Percentiles rank a stretch among this genome's conserved stretches.
Conservation (phyloP, 2,113 vertebrate species). For the Tragelaphus buxtoni region DNA sequence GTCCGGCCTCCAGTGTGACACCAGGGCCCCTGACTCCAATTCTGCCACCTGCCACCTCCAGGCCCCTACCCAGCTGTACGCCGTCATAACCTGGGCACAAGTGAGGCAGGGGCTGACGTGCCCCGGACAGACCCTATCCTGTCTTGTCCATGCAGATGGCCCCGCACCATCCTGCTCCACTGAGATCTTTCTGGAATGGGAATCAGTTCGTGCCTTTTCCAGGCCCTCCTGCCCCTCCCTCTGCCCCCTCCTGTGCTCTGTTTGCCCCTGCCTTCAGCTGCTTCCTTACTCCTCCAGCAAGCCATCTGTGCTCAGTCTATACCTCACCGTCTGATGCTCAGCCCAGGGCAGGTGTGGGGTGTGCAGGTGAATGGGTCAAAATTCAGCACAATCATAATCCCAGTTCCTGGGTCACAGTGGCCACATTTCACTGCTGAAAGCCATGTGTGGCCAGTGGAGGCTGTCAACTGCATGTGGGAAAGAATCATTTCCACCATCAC, state of each 20-base stretch:
- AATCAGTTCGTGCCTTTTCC: background rate
- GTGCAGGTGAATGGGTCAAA: background rate
- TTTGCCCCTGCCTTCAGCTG: background rate
- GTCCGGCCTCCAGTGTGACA: background rate
- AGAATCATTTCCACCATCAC: background rate
- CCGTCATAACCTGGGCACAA: background rate
- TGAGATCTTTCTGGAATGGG: background rate
- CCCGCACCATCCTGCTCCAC: fast-evolving
- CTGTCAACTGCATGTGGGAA: fast-evolving
- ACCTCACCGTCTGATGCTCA: too few relatives aligned
- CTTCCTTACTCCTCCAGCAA: background rate
- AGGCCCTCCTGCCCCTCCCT: background rate
- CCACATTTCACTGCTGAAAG: background rate
- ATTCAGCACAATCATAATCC: background rate
- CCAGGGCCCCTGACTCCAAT: background rate
- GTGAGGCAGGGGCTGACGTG: background rate
- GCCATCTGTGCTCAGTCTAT: background rate
- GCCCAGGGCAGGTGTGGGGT: background rate
- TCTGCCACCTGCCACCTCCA: background rate
- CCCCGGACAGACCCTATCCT: background rate
- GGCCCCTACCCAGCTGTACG: background rate
- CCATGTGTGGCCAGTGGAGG: background rate
- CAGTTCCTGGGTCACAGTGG: background rate
- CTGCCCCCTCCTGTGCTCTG: background rate
- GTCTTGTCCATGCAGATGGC: background rate